Percentiles rank a stretch among this genome's conserved stretches.
phyloP scores from a whole-genome alignment of 2,797 vertebrate species.

The Takifugu rubripes region DNA sequence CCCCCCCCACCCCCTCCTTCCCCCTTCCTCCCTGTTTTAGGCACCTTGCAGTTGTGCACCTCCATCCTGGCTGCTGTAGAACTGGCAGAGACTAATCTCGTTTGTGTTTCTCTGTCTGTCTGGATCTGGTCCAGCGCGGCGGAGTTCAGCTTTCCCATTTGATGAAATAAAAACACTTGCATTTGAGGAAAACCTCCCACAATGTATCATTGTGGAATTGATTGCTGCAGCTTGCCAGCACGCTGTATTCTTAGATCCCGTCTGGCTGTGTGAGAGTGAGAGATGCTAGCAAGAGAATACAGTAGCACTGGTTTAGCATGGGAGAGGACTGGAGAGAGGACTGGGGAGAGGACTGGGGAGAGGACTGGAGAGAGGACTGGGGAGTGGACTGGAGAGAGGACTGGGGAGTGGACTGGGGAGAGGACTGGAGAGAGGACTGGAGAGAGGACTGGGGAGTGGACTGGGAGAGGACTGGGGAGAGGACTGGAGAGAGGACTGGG shows the following conservation, averaged over 20 bases:
- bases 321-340: conserved; percentile 7
- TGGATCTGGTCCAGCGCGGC: conserved; percentile 52
- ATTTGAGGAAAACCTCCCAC: conserved; percentile 62
- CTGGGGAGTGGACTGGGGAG: conserved; percentile 7
- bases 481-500: too few species aligned
- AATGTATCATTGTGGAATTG: conserved; percentile 59
- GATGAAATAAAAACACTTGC: conserved; percentile 42
- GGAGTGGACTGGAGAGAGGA: neutral
- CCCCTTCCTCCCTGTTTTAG: conserved; percentile 38
- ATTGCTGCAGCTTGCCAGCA: conserved; percentile 58
- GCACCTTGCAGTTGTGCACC: conserved; percentile 43
- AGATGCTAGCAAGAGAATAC: conserved; percentile 18
- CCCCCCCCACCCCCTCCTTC: conserved; percentile 32
- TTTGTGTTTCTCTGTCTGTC: conserved; percentile 62
- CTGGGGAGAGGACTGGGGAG: conserved; percentile 7
- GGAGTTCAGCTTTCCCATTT: conserved; percentile 54
- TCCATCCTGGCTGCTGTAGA: conserved; percentile 59
- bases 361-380: conserved; percentile 1
- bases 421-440: too few species aligned
- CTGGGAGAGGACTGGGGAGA: too few species aligned
- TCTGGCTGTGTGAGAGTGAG: conserved; percentile 15
- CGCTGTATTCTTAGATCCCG: conserved; percentile 45
- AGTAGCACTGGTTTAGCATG: conserved; percentile 26
- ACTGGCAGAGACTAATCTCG: conserved; percentile 62
- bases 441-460: too few species aligned